Conservation (phyloP, 2,797 vertebrate genomes). For the Mionectes olivaceus region DNA sequence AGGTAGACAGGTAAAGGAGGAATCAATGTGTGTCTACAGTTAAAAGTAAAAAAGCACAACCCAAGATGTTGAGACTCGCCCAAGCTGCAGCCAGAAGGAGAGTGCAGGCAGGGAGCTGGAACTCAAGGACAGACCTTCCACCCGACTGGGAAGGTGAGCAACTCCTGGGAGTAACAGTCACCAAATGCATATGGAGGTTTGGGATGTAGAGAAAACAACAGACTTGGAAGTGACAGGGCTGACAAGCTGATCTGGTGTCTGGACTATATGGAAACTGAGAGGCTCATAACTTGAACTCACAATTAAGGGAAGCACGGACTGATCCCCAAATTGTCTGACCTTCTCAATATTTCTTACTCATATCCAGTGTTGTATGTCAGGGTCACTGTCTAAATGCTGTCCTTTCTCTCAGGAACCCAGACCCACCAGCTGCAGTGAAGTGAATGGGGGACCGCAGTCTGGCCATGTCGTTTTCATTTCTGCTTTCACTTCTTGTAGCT, state of each 20-base stretch:
- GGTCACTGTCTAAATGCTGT: background rate
- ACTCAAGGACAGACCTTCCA: background rate
- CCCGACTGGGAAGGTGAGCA: accelerated
- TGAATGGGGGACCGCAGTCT: background rate
- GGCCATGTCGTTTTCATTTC: background rate
- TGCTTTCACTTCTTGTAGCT: background rate
- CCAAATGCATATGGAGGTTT: background rate
- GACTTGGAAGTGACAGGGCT: background rate
- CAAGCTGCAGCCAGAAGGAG: background rate
- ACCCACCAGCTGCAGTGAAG: background rate
- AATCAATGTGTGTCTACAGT: accelerated
- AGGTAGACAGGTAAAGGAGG: background rate
- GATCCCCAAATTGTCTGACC: background rate
- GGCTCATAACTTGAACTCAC: background rate
- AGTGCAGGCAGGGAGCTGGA: background rate
- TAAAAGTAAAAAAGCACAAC: background rate
- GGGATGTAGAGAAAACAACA: background rate
- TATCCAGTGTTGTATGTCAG: background rate
- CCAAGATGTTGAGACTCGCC: accelerated
- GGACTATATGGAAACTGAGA: background rate
- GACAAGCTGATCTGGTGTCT: background rate
- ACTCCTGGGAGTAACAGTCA: background rate
- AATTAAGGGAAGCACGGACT: background rate
- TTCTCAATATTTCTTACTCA: background rate
- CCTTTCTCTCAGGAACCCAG: background rate